phyloP scores from a whole-genome alignment of 2,888 invertebrate species.

The Tridacna crocea region DNA sequence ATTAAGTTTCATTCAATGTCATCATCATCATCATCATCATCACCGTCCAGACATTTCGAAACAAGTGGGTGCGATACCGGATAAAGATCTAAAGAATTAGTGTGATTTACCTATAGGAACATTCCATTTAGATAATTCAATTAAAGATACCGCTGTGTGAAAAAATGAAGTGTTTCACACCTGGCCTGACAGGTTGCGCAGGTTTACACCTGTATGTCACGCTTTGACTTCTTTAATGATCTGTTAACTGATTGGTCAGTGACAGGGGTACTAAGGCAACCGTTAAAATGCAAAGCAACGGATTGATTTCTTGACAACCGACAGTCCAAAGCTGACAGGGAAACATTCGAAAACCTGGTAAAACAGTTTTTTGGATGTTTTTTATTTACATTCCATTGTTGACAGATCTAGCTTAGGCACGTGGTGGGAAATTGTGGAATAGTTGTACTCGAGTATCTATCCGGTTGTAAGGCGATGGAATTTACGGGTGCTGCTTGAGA shows the following conservation, averaged over 20 bases:
- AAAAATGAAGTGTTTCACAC: constrained; percentile 17
- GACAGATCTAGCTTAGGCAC: too few relatives aligned
- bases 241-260: constrained; percentile 23
- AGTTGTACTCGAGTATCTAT: background rate
- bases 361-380: too few relatives aligned
- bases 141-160: too few relatives aligned
- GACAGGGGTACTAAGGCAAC: constrained; percentile 4
- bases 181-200: background rate
- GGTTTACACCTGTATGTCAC: background rate
- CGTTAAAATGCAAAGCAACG: constrained; percentile 8
- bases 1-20: too few relatives aligned
- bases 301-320: background rate
- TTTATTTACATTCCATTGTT: too few relatives aligned
- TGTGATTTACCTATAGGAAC: too few relatives aligned
- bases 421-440: background rate
- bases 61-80: too few relatives aligned
- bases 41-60: too few relatives aligned
- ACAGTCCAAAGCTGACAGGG: background rate
- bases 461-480: background rate
- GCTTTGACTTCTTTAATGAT: constrained; percentile 14
- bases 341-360: background rate
- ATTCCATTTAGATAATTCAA: too few relatives aligned
- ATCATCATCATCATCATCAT: too few relatives aligned
- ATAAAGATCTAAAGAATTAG: too few relatives aligned
- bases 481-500: background rate